These are phyloP conservation scores for Pristionchus japonicus DNA, from an alignment of 2,888 invertebrate genomes.

Conservation along the genomic window DNA sequence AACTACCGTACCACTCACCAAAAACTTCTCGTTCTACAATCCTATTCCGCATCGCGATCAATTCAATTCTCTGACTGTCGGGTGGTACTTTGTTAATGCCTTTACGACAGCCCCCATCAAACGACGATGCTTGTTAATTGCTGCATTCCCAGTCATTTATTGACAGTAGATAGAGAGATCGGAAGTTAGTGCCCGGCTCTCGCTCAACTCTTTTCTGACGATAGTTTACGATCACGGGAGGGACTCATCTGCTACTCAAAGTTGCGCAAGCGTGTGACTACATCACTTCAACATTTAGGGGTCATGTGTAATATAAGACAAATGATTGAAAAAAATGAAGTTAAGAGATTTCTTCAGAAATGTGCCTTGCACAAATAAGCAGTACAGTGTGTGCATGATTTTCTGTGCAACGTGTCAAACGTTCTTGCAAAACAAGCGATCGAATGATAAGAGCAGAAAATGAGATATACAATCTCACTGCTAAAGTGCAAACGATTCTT, in stretches of 20 bases:
- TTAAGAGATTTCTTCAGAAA: not conserved
- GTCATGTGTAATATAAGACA: not conserved
- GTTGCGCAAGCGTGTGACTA: constrained; percentile 41
- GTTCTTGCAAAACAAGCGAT: not conserved
- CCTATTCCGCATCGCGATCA: too few species aligned
- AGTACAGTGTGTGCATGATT: too few species aligned
- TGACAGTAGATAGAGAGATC: constrained; percentile 22
- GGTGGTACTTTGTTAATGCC: constrained; percentile 33
- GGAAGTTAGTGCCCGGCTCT: not conserved
- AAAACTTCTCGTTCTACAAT: too few species aligned
- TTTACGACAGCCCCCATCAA: constrained; percentile 9
- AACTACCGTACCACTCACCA: not conserved
- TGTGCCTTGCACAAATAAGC: too few species aligned
- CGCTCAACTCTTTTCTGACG: not conserved
- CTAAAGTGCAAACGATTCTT: not conserved
- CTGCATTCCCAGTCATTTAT: constrained; percentile 38
- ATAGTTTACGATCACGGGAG: constrained; percentile 14
- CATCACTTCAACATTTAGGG: not conserved
- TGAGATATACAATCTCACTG: not conserved
- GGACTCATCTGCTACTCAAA: not conserved
- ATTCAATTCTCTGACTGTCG: not conserved
- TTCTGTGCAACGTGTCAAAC: not conserved
- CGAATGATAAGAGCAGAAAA: not conserved
- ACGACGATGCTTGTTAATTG: constrained; percentile 31
- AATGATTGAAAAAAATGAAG: not conserved